Evolutionary conservation across 2,888 invertebrate species (phyloP).

Genomic region (Noctua comes): DNA sequence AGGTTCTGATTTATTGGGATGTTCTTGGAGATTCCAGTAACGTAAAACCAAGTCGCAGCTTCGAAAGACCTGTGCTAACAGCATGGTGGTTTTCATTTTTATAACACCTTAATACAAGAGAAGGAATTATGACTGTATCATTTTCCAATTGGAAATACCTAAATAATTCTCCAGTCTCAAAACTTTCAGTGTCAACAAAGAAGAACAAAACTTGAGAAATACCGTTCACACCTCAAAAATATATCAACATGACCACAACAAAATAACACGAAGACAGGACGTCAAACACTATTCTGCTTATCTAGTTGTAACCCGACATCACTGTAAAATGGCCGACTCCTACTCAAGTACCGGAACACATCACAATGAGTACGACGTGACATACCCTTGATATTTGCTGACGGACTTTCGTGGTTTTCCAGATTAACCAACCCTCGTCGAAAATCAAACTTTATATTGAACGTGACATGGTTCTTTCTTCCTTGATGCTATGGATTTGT

Average conservation of each 20-base stretch:
- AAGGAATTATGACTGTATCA: not conserved
- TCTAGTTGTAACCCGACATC: slow-evolving; percentile 41
- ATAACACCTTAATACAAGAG: not conserved
- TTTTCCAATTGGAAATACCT: not conserved
- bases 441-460: slow-evolving; percentile 27
- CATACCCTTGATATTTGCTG: slow-evolving; percentile 48
- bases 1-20: not conserved
- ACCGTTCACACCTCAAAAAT: not conserved
- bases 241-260: not conserved
- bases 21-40: not conserved
- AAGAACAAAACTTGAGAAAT: not conserved
- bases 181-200: not conserved
- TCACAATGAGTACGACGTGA: slow-evolving; percentile 53
- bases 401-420: slow-evolving; percentile 38
- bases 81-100: not conserved
- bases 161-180: not conserved
- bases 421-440: slow-evolving; percentile 21
- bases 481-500: slow-evolving; percentile 10
- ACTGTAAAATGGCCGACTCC: slow-evolving; percentile 43
- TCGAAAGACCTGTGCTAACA: not conserved
- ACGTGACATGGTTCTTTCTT: slow-evolving; percentile 1
- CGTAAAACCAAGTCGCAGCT: not conserved
- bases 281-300: slow-evolving; percentile 20
- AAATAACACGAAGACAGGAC: slow-evolving; percentile 1
- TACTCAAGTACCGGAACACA: slow-evolving; percentile 59